A percentile compares a stretch with the other conserved stretches of the same genome.
Evolutionary conservation across 2,888 invertebrate species (phyloP).

Genomic region (Nemapogon koenigi): DNA sequence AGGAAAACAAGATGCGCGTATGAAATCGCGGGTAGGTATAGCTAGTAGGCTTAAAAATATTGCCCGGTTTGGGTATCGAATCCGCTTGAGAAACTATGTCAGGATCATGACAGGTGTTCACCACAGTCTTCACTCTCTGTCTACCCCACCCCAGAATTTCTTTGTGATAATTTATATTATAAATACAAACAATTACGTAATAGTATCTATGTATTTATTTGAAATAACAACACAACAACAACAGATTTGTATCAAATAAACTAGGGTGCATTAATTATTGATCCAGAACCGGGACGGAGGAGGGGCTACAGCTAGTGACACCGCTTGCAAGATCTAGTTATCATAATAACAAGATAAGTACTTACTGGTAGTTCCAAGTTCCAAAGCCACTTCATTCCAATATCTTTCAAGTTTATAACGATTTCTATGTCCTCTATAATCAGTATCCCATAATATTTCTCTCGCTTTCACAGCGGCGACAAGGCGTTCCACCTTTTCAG

Average conservation of each 20-base stretch:
- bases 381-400: slow-evolving; percentile 56
- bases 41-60: too few species aligned
- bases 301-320: not conserved
- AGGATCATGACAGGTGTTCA: too few species aligned
- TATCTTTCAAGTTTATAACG: slow-evolving; percentile 53
- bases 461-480: slow-evolving; percentile 56
- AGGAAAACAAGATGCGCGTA: too few species aligned
- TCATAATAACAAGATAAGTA: slow-evolving; percentile 18
- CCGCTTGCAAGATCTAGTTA: slow-evolving; percentile 4
- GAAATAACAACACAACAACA: not conserved
- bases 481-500: slow-evolving; percentile 37
- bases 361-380: slow-evolving; percentile 55
- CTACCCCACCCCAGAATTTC: too few species aligned
- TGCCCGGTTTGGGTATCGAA: too few species aligned
- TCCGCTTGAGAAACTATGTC: too few species aligned
- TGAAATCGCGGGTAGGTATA: too few species aligned
- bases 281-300: not conserved
- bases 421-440: slow-evolving; percentile 51
- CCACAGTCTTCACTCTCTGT: too few species aligned
- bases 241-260: too few species aligned
- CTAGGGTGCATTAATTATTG: too few species aligned
- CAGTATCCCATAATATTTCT: slow-evolving; percentile 55
- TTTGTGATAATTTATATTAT: too few species aligned
- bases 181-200: not conserved
- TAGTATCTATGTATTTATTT: not conserved